Conservation (phyloP, 2,888 invertebrate genomes). For the Augiades crinisus region DNA sequence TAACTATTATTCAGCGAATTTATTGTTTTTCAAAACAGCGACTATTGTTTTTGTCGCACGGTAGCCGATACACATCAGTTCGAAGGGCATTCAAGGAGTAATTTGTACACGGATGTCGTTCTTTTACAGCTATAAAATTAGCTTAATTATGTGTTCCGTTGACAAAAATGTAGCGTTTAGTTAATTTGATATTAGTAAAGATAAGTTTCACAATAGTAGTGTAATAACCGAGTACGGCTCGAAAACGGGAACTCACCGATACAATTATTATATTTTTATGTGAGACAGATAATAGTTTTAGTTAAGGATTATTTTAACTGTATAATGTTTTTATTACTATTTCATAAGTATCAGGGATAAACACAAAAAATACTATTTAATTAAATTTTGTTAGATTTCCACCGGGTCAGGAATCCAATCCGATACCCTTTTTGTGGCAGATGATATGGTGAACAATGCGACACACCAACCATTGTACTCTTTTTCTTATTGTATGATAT, state of each 20-base stretch:
- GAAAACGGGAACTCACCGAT: conserved; percentile 2
- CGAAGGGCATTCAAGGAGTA: conserved; percentile 26
- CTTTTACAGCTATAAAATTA: conserved; percentile 29
- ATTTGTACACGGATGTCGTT: conserved; percentile 40
- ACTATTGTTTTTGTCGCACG: conserved; percentile 27
- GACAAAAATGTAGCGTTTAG: conserved; percentile 25
- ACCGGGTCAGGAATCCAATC: too few species aligned
- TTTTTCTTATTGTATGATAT: too few species aligned
- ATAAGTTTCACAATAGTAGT: conserved; percentile 6
- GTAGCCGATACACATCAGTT: conserved; percentile 35
- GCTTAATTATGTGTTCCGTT: conserved; percentile 35
- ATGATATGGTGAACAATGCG: too few species aligned
- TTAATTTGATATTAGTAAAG: conserved; percentile 24
- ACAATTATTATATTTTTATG: background rate
- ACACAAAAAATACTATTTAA: too few species aligned
- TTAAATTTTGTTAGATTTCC: too few species aligned
- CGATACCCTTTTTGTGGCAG: too few species aligned
- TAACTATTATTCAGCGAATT: conserved; percentile 79
- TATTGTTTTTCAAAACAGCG: conserved; percentile 45
- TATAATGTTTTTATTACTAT: too few species aligned
- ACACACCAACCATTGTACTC: too few species aligned
- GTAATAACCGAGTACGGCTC: conserved; percentile 12
- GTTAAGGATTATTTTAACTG: too few species aligned
- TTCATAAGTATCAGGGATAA: too few species aligned
- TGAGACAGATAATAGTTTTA: too few species aligned